Conservation (phyloP, 2,797 vertebrate species). For the Delichon dasypus region DNA sequence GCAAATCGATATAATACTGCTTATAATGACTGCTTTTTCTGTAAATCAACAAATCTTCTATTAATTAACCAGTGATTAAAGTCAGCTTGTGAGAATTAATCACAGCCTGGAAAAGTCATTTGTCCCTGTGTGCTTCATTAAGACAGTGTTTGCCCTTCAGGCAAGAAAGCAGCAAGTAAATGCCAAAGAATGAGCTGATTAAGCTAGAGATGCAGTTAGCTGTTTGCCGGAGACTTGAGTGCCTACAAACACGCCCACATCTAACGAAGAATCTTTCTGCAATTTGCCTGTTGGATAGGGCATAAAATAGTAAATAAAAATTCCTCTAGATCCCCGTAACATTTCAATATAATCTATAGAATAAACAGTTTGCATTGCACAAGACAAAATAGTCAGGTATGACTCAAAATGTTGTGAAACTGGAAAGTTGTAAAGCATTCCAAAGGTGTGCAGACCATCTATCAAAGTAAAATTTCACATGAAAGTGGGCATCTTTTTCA, state of each 20-base stretch:
- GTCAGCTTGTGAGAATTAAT: conserved; percentile 86
- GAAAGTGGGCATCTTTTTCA: neutral
- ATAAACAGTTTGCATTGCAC: neutral
- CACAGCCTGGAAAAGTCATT: conserved; percentile 81
- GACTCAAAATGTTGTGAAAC: neutral
- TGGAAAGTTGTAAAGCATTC: neutral
- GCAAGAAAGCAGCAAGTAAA: conserved; percentile 72
- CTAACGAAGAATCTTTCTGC: neutral
- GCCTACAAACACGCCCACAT: neutral
- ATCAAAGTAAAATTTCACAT: neutral
- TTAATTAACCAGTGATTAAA: conserved; percentile 92
- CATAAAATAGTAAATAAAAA: neutral
- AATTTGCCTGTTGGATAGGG: neutral
- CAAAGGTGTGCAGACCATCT: neutral
- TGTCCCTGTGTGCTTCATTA: conserved; percentile 81
- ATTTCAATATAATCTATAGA: neutral
- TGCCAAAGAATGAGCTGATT: conserved; percentile 68
- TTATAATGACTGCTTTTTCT: conserved; percentile 82
- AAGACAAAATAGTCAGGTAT: neutral
- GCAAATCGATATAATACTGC: conserved; percentile 81
- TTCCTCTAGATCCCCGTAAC: neutral
- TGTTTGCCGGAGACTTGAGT: conserved; percentile 15
- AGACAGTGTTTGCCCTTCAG: conserved; percentile 76
- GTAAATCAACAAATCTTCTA: conserved; percentile 84
- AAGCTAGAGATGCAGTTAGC: conserved; percentile 35